These are phyloP conservation scores for Myodes glareolus DNA, from an alignment of 2,113 vertebrate genomes.

Conservation along the genomic window DNA sequence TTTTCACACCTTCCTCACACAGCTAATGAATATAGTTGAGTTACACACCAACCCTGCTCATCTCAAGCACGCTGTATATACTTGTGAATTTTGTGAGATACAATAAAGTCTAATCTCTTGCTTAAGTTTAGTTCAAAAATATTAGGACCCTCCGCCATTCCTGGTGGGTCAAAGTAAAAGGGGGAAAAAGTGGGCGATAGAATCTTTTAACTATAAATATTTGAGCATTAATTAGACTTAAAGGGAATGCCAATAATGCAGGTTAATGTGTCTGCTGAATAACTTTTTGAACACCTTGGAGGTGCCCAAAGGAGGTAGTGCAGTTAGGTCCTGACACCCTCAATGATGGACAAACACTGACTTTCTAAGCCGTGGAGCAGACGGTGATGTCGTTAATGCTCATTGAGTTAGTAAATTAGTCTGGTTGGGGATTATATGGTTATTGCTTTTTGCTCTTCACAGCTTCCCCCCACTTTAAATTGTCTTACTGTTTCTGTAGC, in stretches of 20 bases:
- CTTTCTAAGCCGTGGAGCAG: slow-evolving; percentile 25
- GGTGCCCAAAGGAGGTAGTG: not conserved
- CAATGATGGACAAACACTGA: not conserved
- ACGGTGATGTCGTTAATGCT: not conserved
- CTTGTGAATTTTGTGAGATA: slow-evolving; percentile 13
- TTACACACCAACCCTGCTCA: not conserved
- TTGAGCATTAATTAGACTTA: slow-evolving; percentile 6
- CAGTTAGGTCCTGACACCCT: not conserved
- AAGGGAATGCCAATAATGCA: not conserved
- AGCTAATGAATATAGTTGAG: not conserved
- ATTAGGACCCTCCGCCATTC: not conserved
- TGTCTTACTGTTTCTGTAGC: slow-evolving; percentile 23
- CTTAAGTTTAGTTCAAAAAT: slow-evolving; percentile 43
- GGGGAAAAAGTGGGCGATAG: not conserved
- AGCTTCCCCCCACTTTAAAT: not conserved
- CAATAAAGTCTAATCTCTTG: not conserved
- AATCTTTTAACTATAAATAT: slow-evolving; percentile 19
- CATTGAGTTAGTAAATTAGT: not conserved
- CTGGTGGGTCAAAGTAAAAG: not conserved
- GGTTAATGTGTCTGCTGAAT: slow-evolving; percentile 5
- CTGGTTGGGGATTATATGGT: slow-evolving; percentile 4
- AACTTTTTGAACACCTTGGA: slow-evolving; percentile 26
- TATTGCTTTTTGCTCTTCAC: not conserved
- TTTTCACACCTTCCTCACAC: not conserved
- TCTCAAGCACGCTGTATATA: not conserved